These are phyloP conservation scores for Aspidoscelis tigris DNA, from an alignment of 2,113 vertebrate genomes.

Conservation along the genomic window DNA sequence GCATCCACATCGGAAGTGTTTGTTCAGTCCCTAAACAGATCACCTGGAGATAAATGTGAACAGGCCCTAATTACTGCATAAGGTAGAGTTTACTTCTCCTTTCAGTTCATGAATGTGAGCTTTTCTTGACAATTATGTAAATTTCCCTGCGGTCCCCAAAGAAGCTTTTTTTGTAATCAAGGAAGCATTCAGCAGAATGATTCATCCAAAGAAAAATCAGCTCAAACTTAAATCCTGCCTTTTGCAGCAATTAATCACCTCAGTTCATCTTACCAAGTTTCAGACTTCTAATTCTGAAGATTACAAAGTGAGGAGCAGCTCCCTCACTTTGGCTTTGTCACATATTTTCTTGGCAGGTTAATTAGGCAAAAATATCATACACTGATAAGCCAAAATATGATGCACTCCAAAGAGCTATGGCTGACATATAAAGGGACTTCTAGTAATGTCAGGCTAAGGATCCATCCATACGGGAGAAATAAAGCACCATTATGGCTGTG, in stretches of 20 bases:
- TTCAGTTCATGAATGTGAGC: background rate
- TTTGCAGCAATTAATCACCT: constrained; percentile 31
- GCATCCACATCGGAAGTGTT: too few relatives aligned
- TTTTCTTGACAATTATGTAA: background rate
- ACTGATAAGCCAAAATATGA: constrained; percentile 49
- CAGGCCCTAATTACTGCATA: too few relatives aligned
- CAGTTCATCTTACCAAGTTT: background rate
- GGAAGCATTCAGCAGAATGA: background rate
- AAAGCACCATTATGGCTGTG: too few relatives aligned
- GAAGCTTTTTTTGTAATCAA: constrained; percentile 23
- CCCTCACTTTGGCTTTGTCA: background rate
- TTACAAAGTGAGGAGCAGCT: background rate
- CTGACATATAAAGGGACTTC: constrained; percentile 20
- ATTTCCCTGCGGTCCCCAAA: background rate
- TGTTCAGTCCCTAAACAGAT: too few relatives aligned
- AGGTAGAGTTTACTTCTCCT: background rate
- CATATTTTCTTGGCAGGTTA: constrained; percentile 51
- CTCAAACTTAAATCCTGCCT: background rate
- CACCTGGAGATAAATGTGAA: too few relatives aligned
- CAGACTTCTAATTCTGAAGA: constrained; percentile 4
- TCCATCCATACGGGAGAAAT: too few relatives aligned
- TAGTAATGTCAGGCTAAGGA: constrained; percentile 49
- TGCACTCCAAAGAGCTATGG: constrained; percentile 49
- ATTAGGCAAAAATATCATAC: constrained; percentile 19
- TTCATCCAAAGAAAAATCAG: constrained; percentile 4